These are phyloP conservation scores for Harpalus rubripes DNA, from an alignment of 2,888 invertebrate species.

Conservation along the genomic window DNA sequence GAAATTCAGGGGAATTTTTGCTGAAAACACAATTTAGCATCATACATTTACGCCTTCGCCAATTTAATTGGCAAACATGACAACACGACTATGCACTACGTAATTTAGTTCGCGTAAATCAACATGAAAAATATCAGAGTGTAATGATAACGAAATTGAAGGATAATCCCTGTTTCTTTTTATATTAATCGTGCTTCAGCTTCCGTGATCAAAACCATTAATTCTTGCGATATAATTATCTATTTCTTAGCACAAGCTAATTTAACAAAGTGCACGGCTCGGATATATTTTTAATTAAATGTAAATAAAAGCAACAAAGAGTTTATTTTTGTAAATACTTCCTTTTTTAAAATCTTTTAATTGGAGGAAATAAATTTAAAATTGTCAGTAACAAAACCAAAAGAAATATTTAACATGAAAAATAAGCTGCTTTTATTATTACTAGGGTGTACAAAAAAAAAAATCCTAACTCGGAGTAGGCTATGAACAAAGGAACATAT, in stretches of 20 bases:
- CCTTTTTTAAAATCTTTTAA: neutral
- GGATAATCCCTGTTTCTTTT: conserved; percentile 27
- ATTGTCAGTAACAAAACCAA: no score
- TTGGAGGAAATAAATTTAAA: no score
- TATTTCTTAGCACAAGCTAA: conserved; percentile 38
- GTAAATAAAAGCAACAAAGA: conserved; percentile 31
- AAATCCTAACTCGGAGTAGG: no score
- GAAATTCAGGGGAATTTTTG: neutral
- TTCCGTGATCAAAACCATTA: conserved; percentile 45
- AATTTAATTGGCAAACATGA: conserved; percentile 27
- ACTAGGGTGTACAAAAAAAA: no score
- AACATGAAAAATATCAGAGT: conserved; percentile 36
- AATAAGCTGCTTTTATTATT: no score
- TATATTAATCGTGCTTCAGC: conserved; percentile 41
- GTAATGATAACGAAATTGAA: conserved; percentile 24
- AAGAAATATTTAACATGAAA: no score
- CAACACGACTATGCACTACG: conserved; percentile 28
- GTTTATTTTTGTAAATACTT: neutral
- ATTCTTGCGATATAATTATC: conserved; percentile 29
- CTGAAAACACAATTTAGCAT: conserved; percentile 12
- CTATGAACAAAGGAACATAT: no score
- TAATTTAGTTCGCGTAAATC: conserved; percentile 39
- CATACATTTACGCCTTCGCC: conserved; percentile 8
- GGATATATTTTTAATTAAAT: conserved; percentile 38
- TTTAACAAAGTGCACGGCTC: conserved; percentile 33